Evolutionary conservation across 2,888 invertebrate species (phyloP).

Genomic region (Himalopsyche kuldschensis): DNA sequence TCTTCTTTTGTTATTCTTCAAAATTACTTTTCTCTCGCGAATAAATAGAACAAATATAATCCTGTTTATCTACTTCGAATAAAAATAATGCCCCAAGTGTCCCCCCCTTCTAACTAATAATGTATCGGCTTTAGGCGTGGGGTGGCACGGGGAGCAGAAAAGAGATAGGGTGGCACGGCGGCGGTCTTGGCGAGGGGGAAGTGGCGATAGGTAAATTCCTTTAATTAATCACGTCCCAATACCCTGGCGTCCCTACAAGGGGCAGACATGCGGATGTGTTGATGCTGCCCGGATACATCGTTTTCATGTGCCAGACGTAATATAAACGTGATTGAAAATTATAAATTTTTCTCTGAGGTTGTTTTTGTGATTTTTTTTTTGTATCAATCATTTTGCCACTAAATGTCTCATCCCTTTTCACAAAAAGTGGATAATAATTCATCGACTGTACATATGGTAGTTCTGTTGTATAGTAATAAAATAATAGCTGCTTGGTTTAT

Average conservation of each 20-base stretch:
- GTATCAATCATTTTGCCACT: too few relatives aligned
- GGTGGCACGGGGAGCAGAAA: background rate
- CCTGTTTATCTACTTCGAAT: background rate
- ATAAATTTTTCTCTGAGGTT: too few relatives aligned
- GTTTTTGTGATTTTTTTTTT: too few relatives aligned
- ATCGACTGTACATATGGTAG: too few relatives aligned
- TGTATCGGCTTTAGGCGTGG: slow-evolving; percentile 21
- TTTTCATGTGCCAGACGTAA: background rate
- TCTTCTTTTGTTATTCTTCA: background rate
- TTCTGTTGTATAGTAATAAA: too few relatives aligned
- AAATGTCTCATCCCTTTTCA: too few relatives aligned
- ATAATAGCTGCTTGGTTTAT: too few relatives aligned
- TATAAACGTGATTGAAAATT: background rate
- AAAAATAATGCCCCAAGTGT: slow-evolving; percentile 28
- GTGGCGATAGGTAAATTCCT: slow-evolving; percentile 39
- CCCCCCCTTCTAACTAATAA: slow-evolving; percentile 29
- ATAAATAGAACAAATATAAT: background rate
- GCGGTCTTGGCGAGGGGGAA: slow-evolving; percentile 28
- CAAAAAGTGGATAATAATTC: too few relatives aligned
- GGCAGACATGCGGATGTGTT: background rate
- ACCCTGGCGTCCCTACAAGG: slow-evolving; percentile 8
- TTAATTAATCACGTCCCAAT: slow-evolving; percentile 40
- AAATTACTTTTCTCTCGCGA: background rate
- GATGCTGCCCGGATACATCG: background rate
- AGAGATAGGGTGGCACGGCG: slow-evolving; percentile 8